phyloP scores from a whole-genome alignment of 1,140 invertebrate genomes.

The Leptoteleia sp. region DNA sequence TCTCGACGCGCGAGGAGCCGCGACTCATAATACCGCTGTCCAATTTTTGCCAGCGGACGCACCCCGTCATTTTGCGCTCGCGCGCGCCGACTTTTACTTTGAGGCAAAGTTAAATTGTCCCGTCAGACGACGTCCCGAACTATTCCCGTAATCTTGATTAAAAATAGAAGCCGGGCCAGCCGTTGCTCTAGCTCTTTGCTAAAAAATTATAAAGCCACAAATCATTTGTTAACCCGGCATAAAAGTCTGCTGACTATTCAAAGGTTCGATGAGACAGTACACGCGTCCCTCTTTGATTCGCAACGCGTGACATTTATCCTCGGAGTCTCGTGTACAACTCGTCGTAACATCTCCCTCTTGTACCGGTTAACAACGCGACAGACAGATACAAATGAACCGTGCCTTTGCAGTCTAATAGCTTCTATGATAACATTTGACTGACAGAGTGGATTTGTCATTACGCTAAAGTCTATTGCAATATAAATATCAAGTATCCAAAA shows the following conservation, averaged over 20 bases:
- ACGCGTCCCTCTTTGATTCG: constrained; percentile 40
- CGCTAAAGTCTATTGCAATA: constrained; percentile 4
- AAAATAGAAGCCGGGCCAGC: too few relatives aligned
- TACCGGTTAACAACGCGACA: constrained; percentile 69
- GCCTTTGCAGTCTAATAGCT: constrained; percentile 37
- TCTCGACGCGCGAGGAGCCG: constrained; percentile 53
- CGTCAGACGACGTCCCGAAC: too few relatives aligned
- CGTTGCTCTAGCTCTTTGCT: too few relatives aligned
- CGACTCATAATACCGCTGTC: constrained; percentile 67
- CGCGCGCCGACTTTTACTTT: constrained; percentile 13
- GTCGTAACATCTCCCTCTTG: constrained; percentile 49
- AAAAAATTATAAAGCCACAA: too few relatives aligned
- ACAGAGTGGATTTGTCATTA: constrained; percentile 41
- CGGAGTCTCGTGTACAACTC: constrained; percentile 50
- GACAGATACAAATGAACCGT: constrained; percentile 68
- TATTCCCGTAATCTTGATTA: too few relatives aligned
- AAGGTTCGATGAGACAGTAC: constrained; percentile 22
- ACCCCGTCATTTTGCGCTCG: constrained; percentile 51
- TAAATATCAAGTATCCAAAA: constrained; percentile 37
- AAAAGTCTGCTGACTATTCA: constrained; percentile 14
- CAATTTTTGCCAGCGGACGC: constrained; percentile 56
- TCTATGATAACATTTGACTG: constrained; percentile 59
- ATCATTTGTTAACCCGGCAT: too few relatives aligned
- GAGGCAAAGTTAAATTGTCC: background rate
- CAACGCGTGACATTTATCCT: constrained; percentile 57